These are phyloP conservation scores for Glaucidium brasilianum DNA, from an alignment of 2,113 vertebrate species.

Conservation along the genomic window DNA sequence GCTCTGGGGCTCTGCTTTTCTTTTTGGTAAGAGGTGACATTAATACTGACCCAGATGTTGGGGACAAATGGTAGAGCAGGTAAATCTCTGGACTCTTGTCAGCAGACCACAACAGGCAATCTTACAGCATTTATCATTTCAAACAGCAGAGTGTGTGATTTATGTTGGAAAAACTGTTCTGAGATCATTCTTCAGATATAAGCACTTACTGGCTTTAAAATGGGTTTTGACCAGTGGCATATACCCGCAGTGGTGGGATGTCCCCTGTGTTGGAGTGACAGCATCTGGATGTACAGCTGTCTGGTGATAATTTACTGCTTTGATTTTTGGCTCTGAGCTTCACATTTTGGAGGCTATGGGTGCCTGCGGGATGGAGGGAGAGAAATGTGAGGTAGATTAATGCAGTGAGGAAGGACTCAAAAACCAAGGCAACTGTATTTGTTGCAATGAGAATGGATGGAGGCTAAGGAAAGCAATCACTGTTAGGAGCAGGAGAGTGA, in stretches of 20 bases:
- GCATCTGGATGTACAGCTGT: background rate
- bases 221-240: background rate
- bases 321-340: background rate
- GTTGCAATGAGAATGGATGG: constrained; percentile 1
- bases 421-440: background rate
- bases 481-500: constrained; percentile 16
- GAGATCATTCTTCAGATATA: background rate
- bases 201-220: background rate
- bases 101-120: background rate
- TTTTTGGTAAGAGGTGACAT: background rate
- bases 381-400: background rate
- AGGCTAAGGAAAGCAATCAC: background rate
- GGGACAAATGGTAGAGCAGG: background rate
- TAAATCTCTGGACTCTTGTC: background rate
- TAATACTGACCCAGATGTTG: background rate
- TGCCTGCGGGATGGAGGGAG: background rate
- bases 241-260: background rate
- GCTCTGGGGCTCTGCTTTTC: background rate
- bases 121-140: background rate
- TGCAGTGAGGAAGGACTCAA: background rate
- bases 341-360: background rate
- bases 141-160: background rate
- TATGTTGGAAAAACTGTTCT: background rate
- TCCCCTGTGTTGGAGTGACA: background rate
- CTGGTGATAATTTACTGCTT: background rate